phyloP scores from a whole-genome alignment of 2,888 invertebrate species.

The Sepioteuthis lessoniana region DNA sequence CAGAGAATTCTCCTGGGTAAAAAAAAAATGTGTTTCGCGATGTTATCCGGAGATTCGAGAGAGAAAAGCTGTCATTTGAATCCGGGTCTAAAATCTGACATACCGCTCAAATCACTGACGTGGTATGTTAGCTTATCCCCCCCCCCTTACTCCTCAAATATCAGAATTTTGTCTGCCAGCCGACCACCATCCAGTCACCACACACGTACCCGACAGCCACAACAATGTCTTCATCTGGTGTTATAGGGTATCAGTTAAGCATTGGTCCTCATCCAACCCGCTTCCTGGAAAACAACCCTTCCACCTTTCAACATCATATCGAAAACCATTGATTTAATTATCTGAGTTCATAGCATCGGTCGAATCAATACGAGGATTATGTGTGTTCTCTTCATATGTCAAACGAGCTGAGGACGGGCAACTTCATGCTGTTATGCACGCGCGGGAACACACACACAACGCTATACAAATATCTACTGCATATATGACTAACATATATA shows the following conservation, averaged over 20 bases:
- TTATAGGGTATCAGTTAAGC: not conserved
- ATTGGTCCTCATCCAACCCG: not conserved
- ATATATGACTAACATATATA: not conserved
- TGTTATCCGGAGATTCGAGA: too few species aligned
- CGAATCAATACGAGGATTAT: constrained; percentile 21
- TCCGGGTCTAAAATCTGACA: not conserved
- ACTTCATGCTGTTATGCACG: not conserved
- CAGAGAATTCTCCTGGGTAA: too few species aligned
- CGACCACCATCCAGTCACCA: not conserved
- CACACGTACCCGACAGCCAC: not conserved
- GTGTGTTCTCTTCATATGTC: constrained; percentile 20
- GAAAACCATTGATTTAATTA: not conserved
- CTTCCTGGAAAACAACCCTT: not conserved
- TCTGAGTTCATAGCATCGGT: not conserved
- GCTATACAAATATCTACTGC: not conserved
- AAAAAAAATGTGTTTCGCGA: too few species aligned
- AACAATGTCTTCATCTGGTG: not conserved
- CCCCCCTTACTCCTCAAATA: too few species aligned
- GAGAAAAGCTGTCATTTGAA: not conserved
- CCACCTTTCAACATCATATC: not conserved
- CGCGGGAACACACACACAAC: not conserved
- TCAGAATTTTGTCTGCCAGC: not conserved
- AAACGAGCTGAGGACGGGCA: not conserved
- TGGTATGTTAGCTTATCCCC: too few species aligned
- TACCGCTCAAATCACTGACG: not conserved